Evolutionary conservation across 2,888 invertebrate genomes (phyloP).

Genomic region (Copidosoma aretas): DNA sequence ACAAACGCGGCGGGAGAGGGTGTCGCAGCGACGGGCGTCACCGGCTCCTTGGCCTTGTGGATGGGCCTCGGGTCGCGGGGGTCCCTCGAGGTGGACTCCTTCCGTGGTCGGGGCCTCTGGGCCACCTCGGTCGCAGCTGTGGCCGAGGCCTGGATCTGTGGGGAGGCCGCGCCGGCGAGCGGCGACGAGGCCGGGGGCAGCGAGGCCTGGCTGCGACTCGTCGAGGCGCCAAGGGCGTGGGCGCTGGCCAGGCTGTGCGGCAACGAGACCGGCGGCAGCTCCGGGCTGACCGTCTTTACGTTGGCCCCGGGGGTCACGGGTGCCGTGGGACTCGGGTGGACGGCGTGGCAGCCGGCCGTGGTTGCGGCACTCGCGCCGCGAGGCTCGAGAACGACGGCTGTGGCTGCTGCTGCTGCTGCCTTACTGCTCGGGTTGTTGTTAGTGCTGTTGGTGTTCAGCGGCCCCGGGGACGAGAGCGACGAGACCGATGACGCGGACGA

Average conservation of each 20-base stretch:
- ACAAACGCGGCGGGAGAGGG: constrained; percentile 31
- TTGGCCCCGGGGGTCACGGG: constrained; percentile 59
- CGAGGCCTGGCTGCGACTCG: constrained; percentile 22
- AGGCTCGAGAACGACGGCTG: constrained; percentile 10
- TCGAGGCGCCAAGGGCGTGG: constrained; percentile 36
- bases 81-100: constrained; percentile 14
- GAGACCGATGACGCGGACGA: constrained; percentile 74
- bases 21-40: constrained; percentile 2
- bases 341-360: constrained; percentile 48
- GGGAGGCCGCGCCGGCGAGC: constrained; percentile 44
- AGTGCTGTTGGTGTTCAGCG: too few species aligned
- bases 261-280: constrained; percentile 57
- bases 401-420: too few species aligned
- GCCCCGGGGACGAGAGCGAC: too few species aligned
- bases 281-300: constrained; percentile 56
- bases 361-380: constrained; percentile 46
- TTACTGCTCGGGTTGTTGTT: too few species aligned
- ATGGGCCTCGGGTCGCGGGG: constrained; percentile 17
- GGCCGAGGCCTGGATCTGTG: constrained; percentile 37
- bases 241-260: constrained; percentile 36
- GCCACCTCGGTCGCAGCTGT: constrained; percentile 21
- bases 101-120: constrained; percentile 31
- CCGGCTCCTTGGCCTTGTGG: constrained; percentile 22
- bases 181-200: constrained; percentile 24
- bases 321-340: constrained; percentile 56